Percentiles rank a stretch among this genome's conserved stretches.
Conservation (phyloP, 1,140 invertebrate genomes). For the Lutraria rhynchaena region DNA sequence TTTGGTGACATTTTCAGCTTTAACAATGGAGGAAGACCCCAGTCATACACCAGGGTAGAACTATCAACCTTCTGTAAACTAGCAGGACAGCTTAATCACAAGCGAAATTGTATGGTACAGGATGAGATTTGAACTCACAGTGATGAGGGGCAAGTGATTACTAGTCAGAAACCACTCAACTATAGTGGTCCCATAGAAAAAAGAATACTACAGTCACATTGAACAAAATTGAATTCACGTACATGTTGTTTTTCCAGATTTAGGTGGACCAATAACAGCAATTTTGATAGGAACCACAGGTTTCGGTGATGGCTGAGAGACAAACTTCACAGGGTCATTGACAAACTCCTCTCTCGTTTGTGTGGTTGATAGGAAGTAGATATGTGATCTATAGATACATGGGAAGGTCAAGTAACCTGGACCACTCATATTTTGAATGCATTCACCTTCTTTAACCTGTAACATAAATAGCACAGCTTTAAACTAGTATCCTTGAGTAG, state of each 20-base stretch:
- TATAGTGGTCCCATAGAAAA: too few species aligned
- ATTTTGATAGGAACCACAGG: constrained; percentile 81
- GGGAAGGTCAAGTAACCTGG: constrained; percentile 76
- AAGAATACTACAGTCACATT: too few species aligned
- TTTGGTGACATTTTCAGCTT: too few species aligned
- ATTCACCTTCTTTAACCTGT: constrained; percentile 79
- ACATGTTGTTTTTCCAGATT: constrained; percentile 82
- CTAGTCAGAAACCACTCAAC: too few species aligned
- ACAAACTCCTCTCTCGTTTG: constrained; percentile 77
- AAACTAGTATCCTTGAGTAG: neutral
- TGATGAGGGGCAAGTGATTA: too few species aligned
- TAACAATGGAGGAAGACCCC: too few species aligned
- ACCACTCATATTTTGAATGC: constrained; percentile 80
- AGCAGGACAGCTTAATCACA: too few species aligned
- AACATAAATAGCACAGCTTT: constrained; percentile 22
- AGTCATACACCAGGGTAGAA: too few species aligned
- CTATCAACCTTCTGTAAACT: too few species aligned
- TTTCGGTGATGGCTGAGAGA: constrained; percentile 79
- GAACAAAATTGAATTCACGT: too few species aligned
- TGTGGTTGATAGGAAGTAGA: constrained; percentile 79
- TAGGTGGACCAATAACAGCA: constrained; percentile 82
- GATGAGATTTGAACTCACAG: too few species aligned
- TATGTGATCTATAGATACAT: constrained; percentile 79
- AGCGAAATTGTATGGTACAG: too few species aligned
- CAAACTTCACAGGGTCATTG: constrained; percentile 79